Percentiles rank a stretch among this genome's conserved stretches.
phyloP scores from a whole-genome alignment of 2,797 vertebrate species.

The Loriculus beryllinus region DNA sequence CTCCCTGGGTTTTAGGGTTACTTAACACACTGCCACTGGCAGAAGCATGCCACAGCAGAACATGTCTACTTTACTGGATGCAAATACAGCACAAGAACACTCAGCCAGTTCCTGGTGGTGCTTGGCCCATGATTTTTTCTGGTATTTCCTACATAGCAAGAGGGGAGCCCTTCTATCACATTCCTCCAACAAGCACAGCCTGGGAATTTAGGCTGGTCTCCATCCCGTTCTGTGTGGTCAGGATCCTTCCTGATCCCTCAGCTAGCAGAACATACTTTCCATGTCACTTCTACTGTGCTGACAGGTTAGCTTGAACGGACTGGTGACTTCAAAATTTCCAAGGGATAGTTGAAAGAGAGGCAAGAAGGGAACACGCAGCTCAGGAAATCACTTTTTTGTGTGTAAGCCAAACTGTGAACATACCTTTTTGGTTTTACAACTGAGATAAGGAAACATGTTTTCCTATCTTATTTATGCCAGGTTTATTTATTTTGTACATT shows the following conservation, averaged over 20 bases:
- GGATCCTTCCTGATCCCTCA: neutral
- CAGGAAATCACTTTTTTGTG: neutral
- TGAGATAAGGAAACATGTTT: neutral
- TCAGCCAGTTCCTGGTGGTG: neutral
- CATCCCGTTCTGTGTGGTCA: rapidly evolving
- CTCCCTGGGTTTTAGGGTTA: neutral
- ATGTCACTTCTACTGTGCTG: neutral
- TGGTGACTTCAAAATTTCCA: neutral
- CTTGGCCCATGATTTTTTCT: neutral
- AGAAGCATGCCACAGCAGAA: neutral
- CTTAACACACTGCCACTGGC: neutral
- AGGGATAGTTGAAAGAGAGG: neutral
- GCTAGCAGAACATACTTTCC: neutral
- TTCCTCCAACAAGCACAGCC: neutral
- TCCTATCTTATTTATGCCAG: neutral
- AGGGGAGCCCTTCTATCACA: neutral
- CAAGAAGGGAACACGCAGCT: neutral
- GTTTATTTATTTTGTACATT: neutral
- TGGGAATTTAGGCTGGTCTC: neutral
- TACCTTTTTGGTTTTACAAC: neutral
- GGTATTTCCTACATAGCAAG: neutral
- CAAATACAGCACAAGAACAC: neutral
- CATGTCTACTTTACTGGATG: neutral
- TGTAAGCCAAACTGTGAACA: neutral
- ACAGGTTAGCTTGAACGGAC: neutral